phyloP scores from a whole-genome alignment of 2,888 invertebrate species.

The Argynnis bischoffii region DNA sequence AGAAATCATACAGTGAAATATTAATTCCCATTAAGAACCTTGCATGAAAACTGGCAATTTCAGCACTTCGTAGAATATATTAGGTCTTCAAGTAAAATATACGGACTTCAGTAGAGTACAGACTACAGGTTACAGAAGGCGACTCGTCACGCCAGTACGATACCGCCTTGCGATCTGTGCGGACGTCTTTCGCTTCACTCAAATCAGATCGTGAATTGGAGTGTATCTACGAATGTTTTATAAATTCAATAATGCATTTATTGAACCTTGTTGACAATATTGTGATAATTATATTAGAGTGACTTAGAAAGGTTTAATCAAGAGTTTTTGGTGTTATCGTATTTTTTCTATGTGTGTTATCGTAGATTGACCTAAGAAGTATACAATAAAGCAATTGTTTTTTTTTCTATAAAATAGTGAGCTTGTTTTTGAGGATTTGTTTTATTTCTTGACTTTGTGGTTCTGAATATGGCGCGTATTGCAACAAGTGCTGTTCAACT shows the following conservation, averaged over 20 bases:
- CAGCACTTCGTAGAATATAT: constrained; percentile 18
- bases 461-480: constrained; percentile 62
- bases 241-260: neutral
- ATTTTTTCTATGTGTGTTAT: neutral
- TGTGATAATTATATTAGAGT: constrained; percentile 8
- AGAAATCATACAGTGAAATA: constrained; percentile 12
- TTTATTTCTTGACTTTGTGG: neutral
- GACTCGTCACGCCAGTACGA: constrained; percentile 15
- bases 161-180: constrained; percentile 3
- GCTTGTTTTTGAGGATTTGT: neutral
- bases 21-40: constrained; percentile 14
- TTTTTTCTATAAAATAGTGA: neutral
- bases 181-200: constrained; percentile 19
- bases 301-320: neutral
- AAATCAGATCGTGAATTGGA: neutral
- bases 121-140: too few species aligned
- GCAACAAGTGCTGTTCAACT: constrained; percentile 70
- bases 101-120: neutral
- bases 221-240: neutral
- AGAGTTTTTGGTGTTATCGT: neutral
- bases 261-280: constrained; percentile 21
- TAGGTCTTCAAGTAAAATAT: neutral
- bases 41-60: constrained; percentile 20
- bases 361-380: neutral
- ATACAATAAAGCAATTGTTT: neutral